Base-by-base conservation (phyloP, 1,140 invertebrate species). In the Papilio xuthus region DNA sequence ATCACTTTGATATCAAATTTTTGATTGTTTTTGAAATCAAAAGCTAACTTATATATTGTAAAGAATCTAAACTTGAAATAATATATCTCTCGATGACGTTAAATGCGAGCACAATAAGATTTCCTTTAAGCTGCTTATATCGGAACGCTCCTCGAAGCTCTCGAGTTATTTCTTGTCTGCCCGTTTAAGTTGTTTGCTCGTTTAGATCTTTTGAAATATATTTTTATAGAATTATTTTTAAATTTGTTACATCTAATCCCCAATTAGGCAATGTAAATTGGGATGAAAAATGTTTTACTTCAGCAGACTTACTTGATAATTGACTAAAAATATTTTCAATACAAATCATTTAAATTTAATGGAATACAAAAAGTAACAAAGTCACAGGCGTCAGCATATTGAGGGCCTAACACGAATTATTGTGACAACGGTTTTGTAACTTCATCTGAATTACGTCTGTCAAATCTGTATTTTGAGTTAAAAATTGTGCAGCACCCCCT, bases 151-250 rank as follows among this genome's bases (percentile, higher is more conserved):
- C 56, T 60, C 23, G 23, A 60, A 60, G 23, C 23, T 28, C 20
- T 60, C 20, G 2, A 60, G 23, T 26, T 26, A 60, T 60, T 60
- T 60, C 56, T 23, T 60, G 56, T 60, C 23, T 26, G 8, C 10
- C 9, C 56, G 12, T 60, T 60, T 60, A 23, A 60, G 56, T 60
- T 53, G 50, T 53, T 53, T 53, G 50, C 50, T 53, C 50, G 18
- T 53, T 53, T 53, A 53, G 18, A 18, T 53, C 1, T 53, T 20
- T 18, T 53, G 50, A 20, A 53, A 20, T 20, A 37, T 37, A 37
- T 7, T 7, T 53, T 20, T 20, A 9, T 53, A 20, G 7, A 9
- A 53, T 18, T 50, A 18, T 53, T 53, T 53, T 53, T 53, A 53
- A 53, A n/a, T 53, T 8, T 53, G 18, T 20, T 53, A n/a, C n/a